phyloP scores from a whole-genome alignment of 2,888 invertebrate genomes.

The Parasteatoda lunata region DNA sequence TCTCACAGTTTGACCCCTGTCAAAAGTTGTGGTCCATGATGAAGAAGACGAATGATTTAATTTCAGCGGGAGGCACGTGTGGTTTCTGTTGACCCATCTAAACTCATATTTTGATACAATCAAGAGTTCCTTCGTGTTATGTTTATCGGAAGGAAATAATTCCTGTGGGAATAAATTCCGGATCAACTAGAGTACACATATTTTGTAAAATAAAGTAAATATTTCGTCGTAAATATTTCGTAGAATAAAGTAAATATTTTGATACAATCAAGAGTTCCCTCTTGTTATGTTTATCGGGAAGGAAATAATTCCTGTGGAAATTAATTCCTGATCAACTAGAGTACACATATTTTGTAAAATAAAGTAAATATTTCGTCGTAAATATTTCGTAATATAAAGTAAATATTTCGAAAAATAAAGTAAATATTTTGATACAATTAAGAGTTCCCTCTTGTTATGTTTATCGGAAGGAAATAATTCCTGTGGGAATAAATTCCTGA shows the following conservation, averaged over 20 bases:
- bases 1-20: conserved; percentile 67
- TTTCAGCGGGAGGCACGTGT: conserved; percentile 66
- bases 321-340: no score
- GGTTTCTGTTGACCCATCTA: conserved; percentile 61
- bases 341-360: no score
- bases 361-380: no score
- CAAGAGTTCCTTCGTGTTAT: background rate
- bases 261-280: no score
- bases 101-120: conserved; percentile 4
- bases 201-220: no score
- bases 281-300: background rate
- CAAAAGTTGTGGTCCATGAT: conserved; percentile 41
- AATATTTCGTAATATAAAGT: no score
- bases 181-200: no score
- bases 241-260: background rate
- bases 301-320: background rate
- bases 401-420: no score
- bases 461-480: background rate
- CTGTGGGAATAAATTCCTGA: no score
- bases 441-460: background rate
- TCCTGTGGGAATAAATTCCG: no score
- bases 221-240: no score
- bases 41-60: conserved; percentile 61
- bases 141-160: background rate
- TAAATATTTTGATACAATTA: background rate